Percentiles rank a stretch among this genome's conserved stretches.
These are phyloP conservation scores for Campoletis sonorensis DNA, from an alignment of 1,140 invertebrate species.

Conservation along the genomic window DNA sequence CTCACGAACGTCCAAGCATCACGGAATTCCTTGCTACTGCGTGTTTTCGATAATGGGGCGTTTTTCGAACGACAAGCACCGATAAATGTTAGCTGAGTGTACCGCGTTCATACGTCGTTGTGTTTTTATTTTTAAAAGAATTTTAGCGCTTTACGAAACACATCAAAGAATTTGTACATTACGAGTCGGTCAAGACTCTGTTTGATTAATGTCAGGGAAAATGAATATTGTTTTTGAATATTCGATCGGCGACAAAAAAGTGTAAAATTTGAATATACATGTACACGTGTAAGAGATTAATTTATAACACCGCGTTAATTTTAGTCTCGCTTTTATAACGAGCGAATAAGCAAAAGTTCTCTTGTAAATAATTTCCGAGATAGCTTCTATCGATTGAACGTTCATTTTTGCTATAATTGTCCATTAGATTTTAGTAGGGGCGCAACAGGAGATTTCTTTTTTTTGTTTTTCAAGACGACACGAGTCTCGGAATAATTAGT, in stretches of 20 bases:
- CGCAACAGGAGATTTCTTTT: background rate
- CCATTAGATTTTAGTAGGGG: background rate
- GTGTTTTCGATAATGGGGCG: too few species aligned
- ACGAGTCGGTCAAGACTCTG: background rate
- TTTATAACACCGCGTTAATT: slow-evolving; percentile 11
- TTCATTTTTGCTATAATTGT: slow-evolving; percentile 7
- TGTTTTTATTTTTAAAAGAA: background rate
- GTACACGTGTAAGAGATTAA: slow-evolving; percentile 7
- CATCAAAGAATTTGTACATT: too few species aligned
- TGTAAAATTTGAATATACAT: slow-evolving; percentile 8
- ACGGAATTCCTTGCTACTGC: background rate
- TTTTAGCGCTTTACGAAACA: slow-evolving; percentile 1
- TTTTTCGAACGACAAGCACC: too few species aligned
- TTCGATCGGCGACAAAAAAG: background rate
- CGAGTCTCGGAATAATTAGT: slow-evolving; percentile 26
- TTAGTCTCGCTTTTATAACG: background rate
- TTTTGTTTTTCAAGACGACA: background rate
- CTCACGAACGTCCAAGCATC: background rate
- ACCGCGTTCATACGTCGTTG: background rate
- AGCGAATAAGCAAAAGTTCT: slow-evolving; percentile 10
- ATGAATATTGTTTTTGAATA: background rate
- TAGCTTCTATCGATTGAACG: slow-evolving; percentile 18
- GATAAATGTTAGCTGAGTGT: too few species aligned
- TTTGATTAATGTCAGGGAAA: background rate
- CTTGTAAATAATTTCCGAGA: slow-evolving; percentile 24